These are phyloP conservation scores for Cheiracanthium punctorium DNA, from an alignment of 2,888 invertebrate genomes.

Conservation along the genomic window DNA sequence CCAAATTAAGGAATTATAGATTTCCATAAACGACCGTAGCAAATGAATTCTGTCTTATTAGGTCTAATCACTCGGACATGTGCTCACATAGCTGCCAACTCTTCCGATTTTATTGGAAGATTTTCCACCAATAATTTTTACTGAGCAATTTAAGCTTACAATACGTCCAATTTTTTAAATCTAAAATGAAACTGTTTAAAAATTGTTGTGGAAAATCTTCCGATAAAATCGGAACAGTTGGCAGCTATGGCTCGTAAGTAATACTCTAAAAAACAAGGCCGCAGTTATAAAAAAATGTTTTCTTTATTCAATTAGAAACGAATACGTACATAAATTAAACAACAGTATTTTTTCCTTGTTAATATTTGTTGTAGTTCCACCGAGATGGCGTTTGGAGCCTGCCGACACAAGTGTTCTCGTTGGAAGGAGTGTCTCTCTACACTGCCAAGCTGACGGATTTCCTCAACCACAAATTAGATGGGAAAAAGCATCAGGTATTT, in stretches of 20 bases:
- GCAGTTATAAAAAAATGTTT: neutral
- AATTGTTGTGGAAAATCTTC: no score
- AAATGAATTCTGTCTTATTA: no score
- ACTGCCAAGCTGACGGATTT: constrained; percentile 76
- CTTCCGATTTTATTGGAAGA: no score
- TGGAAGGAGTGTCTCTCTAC: constrained; percentile 73
- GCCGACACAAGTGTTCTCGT: constrained; percentile 75
- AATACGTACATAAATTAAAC: neutral
- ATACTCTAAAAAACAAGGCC: neutral
- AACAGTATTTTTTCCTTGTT: neutral
- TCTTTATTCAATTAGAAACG: neutral
- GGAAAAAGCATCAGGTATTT: constrained; percentile 75
- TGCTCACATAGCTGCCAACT: no score
- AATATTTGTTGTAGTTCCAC: constrained; percentile 73
- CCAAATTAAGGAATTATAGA: no score
- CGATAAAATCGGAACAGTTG: no score
- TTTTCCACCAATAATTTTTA: no score
- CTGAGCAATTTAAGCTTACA: no score
- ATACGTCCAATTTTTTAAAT: no score
- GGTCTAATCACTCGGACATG: no score
- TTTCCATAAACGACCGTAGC: no score
- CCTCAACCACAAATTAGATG: constrained; percentile 75
- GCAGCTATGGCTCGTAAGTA: neutral
- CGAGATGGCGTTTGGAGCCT: constrained; percentile 76
- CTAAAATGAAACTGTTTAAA: no score